phyloP scores from a whole-genome alignment of 2,797 vertebrate genomes.

The Manis javanica region DNA sequence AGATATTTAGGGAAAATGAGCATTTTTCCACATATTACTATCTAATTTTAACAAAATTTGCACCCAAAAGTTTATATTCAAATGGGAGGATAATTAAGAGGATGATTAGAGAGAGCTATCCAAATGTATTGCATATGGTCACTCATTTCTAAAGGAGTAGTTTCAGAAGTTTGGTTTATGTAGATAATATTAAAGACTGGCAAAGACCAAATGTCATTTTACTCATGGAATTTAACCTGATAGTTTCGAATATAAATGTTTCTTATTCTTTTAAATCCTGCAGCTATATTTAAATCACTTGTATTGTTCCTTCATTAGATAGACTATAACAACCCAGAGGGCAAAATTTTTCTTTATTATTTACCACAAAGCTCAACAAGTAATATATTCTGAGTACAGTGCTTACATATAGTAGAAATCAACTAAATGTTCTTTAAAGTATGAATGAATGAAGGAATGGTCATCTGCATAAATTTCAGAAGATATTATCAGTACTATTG shows the following conservation, averaged over 20 bases:
- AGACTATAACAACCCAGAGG: background rate
- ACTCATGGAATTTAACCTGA: background rate
- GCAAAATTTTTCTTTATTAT: background rate
- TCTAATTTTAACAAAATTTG: conserved; percentile 44
- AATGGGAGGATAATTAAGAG: background rate
- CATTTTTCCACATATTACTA: background rate
- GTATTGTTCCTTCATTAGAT: background rate
- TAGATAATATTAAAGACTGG: background rate
- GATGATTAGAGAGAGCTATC: background rate
- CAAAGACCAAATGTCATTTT: background rate
- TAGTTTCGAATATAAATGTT: background rate
- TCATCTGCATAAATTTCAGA: background rate
- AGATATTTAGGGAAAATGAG: background rate
- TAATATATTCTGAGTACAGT: background rate
- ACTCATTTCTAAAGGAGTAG: background rate
- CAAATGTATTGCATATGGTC: background rate
- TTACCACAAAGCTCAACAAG: background rate
- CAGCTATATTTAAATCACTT: background rate
- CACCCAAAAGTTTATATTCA: background rate
- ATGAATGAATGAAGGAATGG: background rate
- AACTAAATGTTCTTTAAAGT: background rate
- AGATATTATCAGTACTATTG: background rate
- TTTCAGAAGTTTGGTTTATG: background rate
- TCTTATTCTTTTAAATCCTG: background rate
- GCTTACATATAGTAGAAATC: background rate